A percentile compares a stretch with the other conserved stretches of the same genome.
Conservation (phyloP, 2,888 invertebrate genomes). For the Aporophyla lueneburgensis region DNA sequence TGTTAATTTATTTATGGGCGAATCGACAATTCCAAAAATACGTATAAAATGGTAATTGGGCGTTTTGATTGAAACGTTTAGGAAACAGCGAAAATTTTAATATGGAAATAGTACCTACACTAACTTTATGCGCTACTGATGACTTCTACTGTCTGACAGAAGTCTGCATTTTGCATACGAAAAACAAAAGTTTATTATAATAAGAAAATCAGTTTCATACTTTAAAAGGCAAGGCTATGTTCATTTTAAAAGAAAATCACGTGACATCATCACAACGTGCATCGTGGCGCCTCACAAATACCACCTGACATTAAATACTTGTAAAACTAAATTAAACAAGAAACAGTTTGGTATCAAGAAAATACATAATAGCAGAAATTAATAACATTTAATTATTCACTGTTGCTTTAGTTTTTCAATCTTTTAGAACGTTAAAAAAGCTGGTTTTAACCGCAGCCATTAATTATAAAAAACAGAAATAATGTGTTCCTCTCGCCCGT, state of each 20-base stretch:
- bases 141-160: not conserved
- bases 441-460: slow-evolving; percentile 46
- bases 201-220: not conserved
- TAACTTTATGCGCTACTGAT: not conserved
- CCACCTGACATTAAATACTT: slow-evolving; percentile 21
- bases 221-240: not conserved
- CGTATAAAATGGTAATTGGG: too few relatives aligned
- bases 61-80: too few relatives aligned
- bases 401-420: slow-evolving; percentile 30
- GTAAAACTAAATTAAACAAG: slow-evolving; percentile 23
- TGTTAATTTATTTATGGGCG: too few relatives aligned
- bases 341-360: slow-evolving; percentile 21
- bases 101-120: too few relatives aligned
- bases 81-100: too few relatives aligned
- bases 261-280: not conserved
- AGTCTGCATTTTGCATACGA: too few relatives aligned
- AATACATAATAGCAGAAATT: slow-evolving; percentile 20
- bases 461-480: slow-evolving; percentile 57
- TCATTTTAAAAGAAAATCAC: not conserved
- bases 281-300: not conserved
- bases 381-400: slow-evolving; percentile 44
- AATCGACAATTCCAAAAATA: too few relatives aligned
- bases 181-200: not conserved
- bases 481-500: slow-evolving; percentile 53
- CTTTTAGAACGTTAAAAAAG: slow-evolving; percentile 46